Evolutionary conservation across 2,113 vertebrate species (phyloP).

Genomic region (Poecilia latipinna): DNA sequence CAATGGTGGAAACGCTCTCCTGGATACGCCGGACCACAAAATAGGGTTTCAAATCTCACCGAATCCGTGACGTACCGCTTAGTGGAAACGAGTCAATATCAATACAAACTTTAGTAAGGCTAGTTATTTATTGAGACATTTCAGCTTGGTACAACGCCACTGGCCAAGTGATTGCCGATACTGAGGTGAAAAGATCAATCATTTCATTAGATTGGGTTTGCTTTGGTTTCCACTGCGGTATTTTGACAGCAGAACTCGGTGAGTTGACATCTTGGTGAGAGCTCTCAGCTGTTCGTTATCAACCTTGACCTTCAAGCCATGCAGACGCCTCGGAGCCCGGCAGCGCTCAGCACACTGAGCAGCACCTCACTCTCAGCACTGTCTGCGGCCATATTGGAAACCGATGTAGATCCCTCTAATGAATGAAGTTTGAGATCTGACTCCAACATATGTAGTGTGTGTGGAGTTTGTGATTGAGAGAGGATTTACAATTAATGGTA

Average conservation of each 20-base stretch:
- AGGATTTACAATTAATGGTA: conserved; percentile 79
- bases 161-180: background rate
- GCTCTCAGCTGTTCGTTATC: conserved; percentile 35
- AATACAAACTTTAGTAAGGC: background rate
- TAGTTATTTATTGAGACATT: conserved; percentile 2
- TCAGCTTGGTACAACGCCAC: background rate
- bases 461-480: conserved; percentile 61
- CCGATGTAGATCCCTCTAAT: conserved; percentile 57
- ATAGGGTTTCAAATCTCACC: too few relatives aligned
- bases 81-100: background rate
- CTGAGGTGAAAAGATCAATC: conserved; percentile 1
- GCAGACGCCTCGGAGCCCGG: conserved; percentile 1
- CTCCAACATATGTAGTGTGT: conserved; percentile 42
- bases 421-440: conserved; percentile 70
- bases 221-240: conserved; percentile 17
- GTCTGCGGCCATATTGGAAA: conserved; percentile 61
- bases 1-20: too few relatives aligned
- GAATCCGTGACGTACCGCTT: too few relatives aligned
- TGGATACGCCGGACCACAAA: too few relatives aligned
- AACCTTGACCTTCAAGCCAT: conserved; percentile 66
- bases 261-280: conserved; percentile 54
- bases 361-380: conserved; percentile 18
- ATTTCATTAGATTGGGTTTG: conserved; percentile 12
- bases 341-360: conserved; percentile 20
- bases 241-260: conserved; percentile 35